These are phyloP conservation scores for Oscheius sp. DNA, from an alignment of 2,888 invertebrate species.

Conservation along the genomic window DNA sequence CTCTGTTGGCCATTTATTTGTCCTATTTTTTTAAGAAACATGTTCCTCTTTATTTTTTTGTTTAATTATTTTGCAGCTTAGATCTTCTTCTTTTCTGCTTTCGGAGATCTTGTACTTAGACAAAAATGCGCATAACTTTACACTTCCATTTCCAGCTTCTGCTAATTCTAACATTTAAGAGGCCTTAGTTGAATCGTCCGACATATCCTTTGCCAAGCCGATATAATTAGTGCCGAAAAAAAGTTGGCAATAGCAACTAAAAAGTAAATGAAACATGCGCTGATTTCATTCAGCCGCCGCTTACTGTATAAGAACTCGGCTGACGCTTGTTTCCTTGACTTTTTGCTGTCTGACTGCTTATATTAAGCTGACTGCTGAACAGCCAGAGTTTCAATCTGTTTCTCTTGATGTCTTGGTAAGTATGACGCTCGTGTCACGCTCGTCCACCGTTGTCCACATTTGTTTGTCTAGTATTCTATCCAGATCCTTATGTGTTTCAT, in stretches of 20 bases:
- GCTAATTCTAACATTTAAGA: too few relatives aligned
- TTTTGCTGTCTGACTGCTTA: neutral
- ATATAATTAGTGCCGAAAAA: constrained; percentile 14
- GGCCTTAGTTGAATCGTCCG: neutral
- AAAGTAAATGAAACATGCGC: constrained; percentile 27
- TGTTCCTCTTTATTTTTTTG: neutral
- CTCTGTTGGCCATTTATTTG: too few relatives aligned
- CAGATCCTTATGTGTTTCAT: constrained; percentile 25
- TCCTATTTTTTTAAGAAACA: too few relatives aligned
- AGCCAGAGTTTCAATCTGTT: constrained; percentile 9
- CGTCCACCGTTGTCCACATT: constrained; percentile 14
- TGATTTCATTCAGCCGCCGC: constrained; percentile 11
- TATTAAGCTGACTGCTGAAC: neutral
- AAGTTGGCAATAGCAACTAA: constrained; percentile 18
- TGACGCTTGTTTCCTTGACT: constrained; percentile 20
- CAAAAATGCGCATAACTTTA: too few relatives aligned
- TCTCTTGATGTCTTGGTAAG: constrained; percentile 19
- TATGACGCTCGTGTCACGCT: constrained; percentile 34
- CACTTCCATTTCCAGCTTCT: too few relatives aligned
- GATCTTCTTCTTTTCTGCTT: too few relatives aligned
- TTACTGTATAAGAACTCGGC: constrained; percentile 16
- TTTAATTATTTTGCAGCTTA: too few relatives aligned
- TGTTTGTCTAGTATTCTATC: constrained; percentile 33
- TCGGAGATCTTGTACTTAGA: too few relatives aligned
- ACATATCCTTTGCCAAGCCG: neutral